Base-by-base conservation (phyloP, 2,113 vertebrate species). In the Rattus rattus region DNA sequence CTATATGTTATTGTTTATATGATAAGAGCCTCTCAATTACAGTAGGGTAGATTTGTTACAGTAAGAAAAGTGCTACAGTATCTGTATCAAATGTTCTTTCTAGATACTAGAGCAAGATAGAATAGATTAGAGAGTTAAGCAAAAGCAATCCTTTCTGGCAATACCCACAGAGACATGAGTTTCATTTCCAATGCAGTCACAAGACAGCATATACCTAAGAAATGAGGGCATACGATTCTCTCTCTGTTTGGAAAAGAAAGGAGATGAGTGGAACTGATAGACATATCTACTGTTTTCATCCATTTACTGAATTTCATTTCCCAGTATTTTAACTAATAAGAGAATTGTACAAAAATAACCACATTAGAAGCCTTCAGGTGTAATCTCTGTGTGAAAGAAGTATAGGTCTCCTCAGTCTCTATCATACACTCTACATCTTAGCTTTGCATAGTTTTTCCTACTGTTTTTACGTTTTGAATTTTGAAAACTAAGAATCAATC, bases 321-420 rank as follows among this genome's bases (percentile, higher is more conserved):
- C 24, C 76, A 95, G 54, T 84, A 88, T 83, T 36, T 86, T 77
- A 89, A 86, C 36, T 67, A 65, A 2, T 26, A 22, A 49, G 3
- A 91, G 56, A 90, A 79, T 10, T 75, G 11, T 56, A 81, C 22
- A 94, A 94, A 94, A 83, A 67, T 59, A 91, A 61, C 12, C 26
- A 70, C 43, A 89, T 77, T 77, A 56, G 54, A 95, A 63, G 6
- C 24, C 65, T 94, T 67, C 73, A 79, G 59, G 47, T 22, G 9
- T 22, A 56, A 69, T 77, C 20, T 69, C 19, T 81, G 73, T 87
- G 39, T 49, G 94, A 87, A 97, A 84, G 87, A 83, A 88, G n/a
- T 70, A 7, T 2, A 75, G 28, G 47, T 79, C 3, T 86, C 83
- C 5, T 94, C 83, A 61, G 7, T 39, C 28, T 96, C 8, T 91